A percentile compares a stretch with the other conserved stretches of the same genome.
These are phyloP conservation scores for Pedionomus torquatus DNA, from an alignment of 2,113 vertebrate genomes.

Conservation along the genomic window DNA sequence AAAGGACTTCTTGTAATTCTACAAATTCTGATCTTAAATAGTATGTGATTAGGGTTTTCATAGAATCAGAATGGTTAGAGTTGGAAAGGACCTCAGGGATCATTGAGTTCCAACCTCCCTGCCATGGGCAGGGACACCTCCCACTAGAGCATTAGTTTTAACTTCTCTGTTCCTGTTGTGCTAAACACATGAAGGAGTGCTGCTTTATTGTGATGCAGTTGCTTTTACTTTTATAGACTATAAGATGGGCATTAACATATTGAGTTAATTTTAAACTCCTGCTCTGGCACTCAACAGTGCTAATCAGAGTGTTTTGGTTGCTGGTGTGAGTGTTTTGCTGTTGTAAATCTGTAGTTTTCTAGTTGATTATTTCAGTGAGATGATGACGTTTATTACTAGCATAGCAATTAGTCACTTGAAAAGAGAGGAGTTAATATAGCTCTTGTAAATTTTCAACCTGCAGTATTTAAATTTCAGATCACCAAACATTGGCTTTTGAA, in stretches of 20 bases:
- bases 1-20: background rate
- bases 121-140: no score
- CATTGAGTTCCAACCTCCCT: no score
- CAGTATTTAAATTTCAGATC: background rate
- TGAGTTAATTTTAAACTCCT: background rate
- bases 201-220: background rate
- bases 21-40: background rate
- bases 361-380: background rate
- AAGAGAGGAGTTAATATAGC: background rate
- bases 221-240: background rate
- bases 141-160: no score
- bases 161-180: background rate
- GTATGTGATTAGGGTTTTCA: background rate
- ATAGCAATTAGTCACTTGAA: background rate
- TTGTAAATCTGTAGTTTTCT: background rate
- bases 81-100: no score
- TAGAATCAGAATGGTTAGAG: no score
- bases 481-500: background rate
- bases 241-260: background rate
- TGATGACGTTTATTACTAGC: background rate
- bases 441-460: background rate
- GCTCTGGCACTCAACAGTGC: background rate
- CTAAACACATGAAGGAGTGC: background rate
- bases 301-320: background rate
- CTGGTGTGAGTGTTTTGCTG: background rate